Evolutionary conservation across 1,140 invertebrate species (phyloP).

Genomic region (Oryctes rhinoceros): DNA sequence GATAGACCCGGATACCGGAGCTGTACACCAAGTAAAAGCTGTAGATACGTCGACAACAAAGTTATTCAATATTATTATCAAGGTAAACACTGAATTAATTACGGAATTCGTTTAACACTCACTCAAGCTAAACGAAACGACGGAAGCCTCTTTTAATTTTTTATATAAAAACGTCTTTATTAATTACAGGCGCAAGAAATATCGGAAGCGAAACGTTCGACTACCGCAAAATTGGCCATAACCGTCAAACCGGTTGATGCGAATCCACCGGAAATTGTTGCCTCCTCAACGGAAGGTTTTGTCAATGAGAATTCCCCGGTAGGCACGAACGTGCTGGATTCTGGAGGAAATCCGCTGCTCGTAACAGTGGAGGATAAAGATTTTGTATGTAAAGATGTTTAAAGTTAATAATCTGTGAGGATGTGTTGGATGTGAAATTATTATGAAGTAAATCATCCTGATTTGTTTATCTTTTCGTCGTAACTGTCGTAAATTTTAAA

Average conservation of each 20-base stretch:
- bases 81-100: conserved; percentile 63
- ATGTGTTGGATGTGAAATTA: neutral
- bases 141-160: no score
- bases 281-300: conserved; percentile 77
- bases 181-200: conserved; percentile 78
- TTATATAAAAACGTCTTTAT: neutral
- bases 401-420: conserved; percentile 1
- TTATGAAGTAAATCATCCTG: no score
- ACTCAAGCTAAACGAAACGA: no score
- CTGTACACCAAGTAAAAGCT: conserved; percentile 79
- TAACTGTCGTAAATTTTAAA: neutral
- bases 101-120: neutral
- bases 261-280: conserved; percentile 80
- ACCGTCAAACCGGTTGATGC: conserved; percentile 85
- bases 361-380: conserved; percentile 83
- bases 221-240: conserved; percentile 82
- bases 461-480: neutral
- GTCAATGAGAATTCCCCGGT: conserved; percentile 87
- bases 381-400: conserved; percentile 68
- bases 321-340: conserved; percentile 81
- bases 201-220: conserved; percentile 77
- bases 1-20: conserved; percentile 81
- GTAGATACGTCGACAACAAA: conserved; percentile 80
- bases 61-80: conserved; percentile 71
- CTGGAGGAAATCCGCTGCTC: conserved; percentile 71